Conservation (phyloP, 2,888 invertebrate genomes). For the Nomada goodeniana region DNA sequence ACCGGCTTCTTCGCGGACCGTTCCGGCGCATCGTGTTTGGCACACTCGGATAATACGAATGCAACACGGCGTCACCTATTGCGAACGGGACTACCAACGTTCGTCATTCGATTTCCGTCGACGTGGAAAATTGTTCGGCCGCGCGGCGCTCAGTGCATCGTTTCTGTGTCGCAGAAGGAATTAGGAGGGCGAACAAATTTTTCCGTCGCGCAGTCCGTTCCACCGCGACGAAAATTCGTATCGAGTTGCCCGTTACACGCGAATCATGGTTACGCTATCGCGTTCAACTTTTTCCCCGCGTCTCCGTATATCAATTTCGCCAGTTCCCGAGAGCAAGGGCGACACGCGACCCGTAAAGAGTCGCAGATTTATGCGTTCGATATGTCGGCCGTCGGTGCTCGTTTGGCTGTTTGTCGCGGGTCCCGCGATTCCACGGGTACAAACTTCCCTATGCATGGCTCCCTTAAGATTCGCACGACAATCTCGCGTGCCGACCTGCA, state of each 20-base stretch:
- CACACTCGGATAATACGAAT: constrained; percentile 8
- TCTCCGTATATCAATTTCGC: constrained; percentile 36
- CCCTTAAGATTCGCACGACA: constrained; percentile 45
- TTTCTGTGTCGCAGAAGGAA: neutral
- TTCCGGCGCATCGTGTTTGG: constrained; percentile 19
- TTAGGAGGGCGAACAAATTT: neutral
- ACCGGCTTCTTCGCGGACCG: constrained; percentile 36
- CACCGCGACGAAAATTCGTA: neutral
- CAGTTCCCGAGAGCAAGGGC: constrained; percentile 7
- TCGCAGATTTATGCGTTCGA: constrained; percentile 41
- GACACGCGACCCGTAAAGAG: constrained; percentile 32
- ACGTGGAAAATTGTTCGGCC: neutral
- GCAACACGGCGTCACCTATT: neutral
- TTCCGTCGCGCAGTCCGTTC: neutral
- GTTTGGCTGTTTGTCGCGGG: constrained; percentile 32
- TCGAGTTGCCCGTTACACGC: neutral
- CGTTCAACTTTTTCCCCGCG: constrained; percentile 22
- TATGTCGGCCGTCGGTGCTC: constrained; percentile 41
- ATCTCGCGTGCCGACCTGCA: constrained; percentile 34
- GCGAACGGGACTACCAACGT: too few species aligned
- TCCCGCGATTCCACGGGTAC: constrained; percentile 5
- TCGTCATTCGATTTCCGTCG: neutral
- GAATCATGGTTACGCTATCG: neutral
- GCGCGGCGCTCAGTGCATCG: neutral
- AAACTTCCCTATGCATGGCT: constrained; percentile 42